Evolutionary conservation across 2,888 invertebrate genomes (phyloP), one percentile per base, ranked within the genome.

Genomic region (Tinea pellionella): DNA sequence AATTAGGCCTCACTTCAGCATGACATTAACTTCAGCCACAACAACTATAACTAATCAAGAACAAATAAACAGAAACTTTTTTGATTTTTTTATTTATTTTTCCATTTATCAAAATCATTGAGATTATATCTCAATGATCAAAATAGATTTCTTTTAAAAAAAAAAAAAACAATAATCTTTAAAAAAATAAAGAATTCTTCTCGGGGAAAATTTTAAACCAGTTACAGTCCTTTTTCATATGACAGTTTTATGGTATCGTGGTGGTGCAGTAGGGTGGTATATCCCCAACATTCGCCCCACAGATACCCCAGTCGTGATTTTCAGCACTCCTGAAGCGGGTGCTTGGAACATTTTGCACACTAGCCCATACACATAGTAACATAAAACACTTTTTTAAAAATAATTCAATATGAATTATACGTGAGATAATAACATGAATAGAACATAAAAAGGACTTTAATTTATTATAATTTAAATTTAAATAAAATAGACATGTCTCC

Each of bases 251-350:
- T 53, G 19, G 24, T 12, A n/a, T 12, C 7, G 53, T 18, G 24
- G 19, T 18, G 53, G 53, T 18, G 53, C 24, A 24, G 32, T 57
- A 15, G 19, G 13, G 32, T 18, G 55, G 47, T 47, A 18, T 55
- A 18, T 12, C 24, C 57, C 57, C 57, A 57, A 32, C 32, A 57
- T 12, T 32, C 30, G 57, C 57, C 57, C 32, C 19, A 57, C 13
- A 19, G 55, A 13, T 15, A 19, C 15, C 32, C 16, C 57, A 57
- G 57, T 57, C 57, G 55, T 57, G 32, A 57, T 32, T 32, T 32
- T 57, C 57, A 32, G 32, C 15, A 32, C 32, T 57, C 16, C 57
- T 32, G 57, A 30, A 57, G 16, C 57, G 57, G 32, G 57, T 57
- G 18, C 18, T 32, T 53, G 19, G 24, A 12, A 53, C 53, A 24